Percentiles rank a stretch among this genome's conserved stretches.
Evolutionary conservation across 2,888 invertebrate genomes (phyloP).

Genomic region (Gymnosoma rotundatum): DNA sequence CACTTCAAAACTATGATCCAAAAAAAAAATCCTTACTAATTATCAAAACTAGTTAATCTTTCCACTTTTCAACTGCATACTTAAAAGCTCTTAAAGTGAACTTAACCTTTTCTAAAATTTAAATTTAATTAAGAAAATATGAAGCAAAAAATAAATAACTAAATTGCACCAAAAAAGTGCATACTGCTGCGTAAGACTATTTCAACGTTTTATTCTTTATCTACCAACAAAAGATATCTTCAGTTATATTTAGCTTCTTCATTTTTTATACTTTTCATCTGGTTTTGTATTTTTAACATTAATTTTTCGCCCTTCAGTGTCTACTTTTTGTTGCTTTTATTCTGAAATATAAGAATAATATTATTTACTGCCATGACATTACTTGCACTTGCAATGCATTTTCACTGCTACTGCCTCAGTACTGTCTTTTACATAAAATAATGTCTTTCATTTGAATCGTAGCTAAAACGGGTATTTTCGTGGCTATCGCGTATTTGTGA

Average conservation of each 20-base stretch:
- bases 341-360: constrained; percentile 28
- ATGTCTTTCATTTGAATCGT: constrained; percentile 3
- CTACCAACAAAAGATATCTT: constrained; percentile 53
- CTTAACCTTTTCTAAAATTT: constrained; percentile 2
- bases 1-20: too few relatives aligned
- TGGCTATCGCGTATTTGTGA: neutral
- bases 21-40: too few relatives aligned
- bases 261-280: constrained; percentile 27
- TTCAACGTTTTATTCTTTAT: constrained; percentile 48
- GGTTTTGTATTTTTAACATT: constrained; percentile 40
- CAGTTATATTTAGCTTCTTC: constrained; percentile 39
- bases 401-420: neutral
- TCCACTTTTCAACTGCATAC: neutral
- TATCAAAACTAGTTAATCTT: too few relatives aligned
- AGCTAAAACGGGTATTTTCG: neutral
- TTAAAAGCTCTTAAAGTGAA: constrained; percentile 30
- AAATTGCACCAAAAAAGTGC: constrained; percentile 23
- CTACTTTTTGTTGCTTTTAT: constrained; percentile 13
- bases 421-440: constrained; percentile 11
- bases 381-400: constrained; percentile 15
- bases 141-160: neutral
- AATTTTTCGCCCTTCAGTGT: constrained; percentile 42
- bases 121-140: constrained; percentile 25
- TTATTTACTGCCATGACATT: constrained; percentile 59
- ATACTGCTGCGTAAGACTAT: constrained; percentile 66